Evolutionary conservation across 2,113 vertebrate genomes (phyloP).

Genomic region (Halcyon senegalensis): DNA sequence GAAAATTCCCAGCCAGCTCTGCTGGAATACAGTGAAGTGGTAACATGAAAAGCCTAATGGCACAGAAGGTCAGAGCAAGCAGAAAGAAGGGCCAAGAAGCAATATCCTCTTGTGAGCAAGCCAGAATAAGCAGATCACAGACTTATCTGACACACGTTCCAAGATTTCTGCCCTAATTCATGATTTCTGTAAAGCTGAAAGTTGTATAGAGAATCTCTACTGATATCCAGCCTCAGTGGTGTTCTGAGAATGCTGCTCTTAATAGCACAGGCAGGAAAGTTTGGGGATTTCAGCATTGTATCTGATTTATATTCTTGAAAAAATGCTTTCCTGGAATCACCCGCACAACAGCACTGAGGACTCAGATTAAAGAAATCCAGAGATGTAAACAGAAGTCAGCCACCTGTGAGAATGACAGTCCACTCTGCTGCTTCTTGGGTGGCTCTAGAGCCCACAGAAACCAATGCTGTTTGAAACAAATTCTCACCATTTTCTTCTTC

Average conservation of each 20-base stretch:
- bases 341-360: not conserved
- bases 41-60: constrained; percentile 31
- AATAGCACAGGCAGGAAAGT: not conserved
- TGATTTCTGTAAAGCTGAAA: constrained; percentile 1
- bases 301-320: not conserved
- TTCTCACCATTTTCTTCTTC: not conserved
- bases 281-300: not conserved
- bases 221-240: not conserved
- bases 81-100: constrained; percentile 32
- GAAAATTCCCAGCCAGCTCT: constrained; percentile 45
- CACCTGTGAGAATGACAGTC: not conserved
- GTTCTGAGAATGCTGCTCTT: not conserved
- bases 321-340: constrained; percentile 7
- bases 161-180: constrained; percentile 34
- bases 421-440: not conserved
- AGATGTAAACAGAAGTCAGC: not conserved
- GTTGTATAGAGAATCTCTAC: not conserved
- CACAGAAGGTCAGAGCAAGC: constrained; percentile 41
- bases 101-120: constrained; percentile 43
- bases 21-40: constrained; percentile 23
- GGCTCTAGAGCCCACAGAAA: not conserved
- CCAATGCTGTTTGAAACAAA: not conserved
- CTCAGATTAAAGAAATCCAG: not conserved
- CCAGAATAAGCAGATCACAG: constrained; percentile 35
- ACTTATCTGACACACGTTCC: constrained; percentile 7